Conservation (phyloP, 2,113 vertebrate species). For the Ammodytes dubius region DNA sequence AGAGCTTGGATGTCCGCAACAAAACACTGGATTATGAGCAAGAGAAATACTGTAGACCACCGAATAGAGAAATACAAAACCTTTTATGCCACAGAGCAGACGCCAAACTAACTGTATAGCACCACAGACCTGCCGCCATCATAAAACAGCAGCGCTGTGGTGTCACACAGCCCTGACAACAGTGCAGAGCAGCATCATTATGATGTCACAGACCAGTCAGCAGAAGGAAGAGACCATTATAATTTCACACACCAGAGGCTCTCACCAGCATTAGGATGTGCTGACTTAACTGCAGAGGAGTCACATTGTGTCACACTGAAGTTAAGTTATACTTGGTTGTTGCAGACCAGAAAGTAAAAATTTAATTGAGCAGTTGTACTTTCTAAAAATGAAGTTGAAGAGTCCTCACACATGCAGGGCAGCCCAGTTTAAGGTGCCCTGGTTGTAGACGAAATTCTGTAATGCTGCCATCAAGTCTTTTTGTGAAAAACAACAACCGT, state of each 20-base stretch:
- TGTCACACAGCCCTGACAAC: constrained; percentile 33
- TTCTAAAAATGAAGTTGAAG: not conserved
- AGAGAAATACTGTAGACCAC: not conserved
- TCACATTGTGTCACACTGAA: not conserved
- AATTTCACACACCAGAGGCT: constrained; percentile 21
- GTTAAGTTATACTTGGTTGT: not conserved
- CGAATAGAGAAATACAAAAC: not conserved
- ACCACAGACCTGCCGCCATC: constrained; percentile 14
- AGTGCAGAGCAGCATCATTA: not conserved
- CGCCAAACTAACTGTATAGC: not conserved
- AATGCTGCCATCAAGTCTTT: not conserved
- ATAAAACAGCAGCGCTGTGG: constrained; percentile 15
- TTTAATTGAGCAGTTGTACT: not conserved
- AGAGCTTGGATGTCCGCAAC: not conserved
- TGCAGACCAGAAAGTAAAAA: constrained; percentile 9
- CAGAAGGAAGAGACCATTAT: not conserved
- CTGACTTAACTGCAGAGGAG: constrained; percentile 22
- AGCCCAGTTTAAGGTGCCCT: not conserved
- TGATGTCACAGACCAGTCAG: not conserved
- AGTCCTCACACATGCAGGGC: constrained; percentile 8
- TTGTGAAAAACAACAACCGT: not conserved
- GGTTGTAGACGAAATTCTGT: not conserved
- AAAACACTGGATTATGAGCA: not conserved
- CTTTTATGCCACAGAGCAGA: not conserved
- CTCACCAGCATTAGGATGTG: not conserved